A percentile compares a stretch with the other conserved stretches of the same genome.
Evolutionary conservation across 2,888 invertebrate genomes (phyloP).

Genomic region (Ditylenchus weischeri): DNA sequence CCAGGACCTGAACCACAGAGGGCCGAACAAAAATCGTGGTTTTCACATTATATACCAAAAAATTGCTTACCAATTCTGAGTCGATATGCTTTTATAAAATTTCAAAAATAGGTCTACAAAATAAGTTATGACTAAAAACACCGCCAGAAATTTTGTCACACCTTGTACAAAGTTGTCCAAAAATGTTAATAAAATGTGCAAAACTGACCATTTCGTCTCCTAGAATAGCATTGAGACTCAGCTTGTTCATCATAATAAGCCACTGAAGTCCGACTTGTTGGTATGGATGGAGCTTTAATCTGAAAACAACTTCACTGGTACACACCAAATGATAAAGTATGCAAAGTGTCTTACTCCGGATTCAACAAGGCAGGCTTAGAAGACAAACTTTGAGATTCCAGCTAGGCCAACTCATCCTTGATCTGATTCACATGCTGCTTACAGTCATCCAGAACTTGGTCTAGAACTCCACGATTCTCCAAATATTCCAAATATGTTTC

Average conservation of each 20-base stretch:
- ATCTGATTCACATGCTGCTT: constrained; percentile 33
- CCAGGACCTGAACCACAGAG: too few relatives aligned
- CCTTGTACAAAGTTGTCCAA: too few relatives aligned
- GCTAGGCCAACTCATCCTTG: constrained; percentile 10
- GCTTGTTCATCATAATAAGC: constrained; percentile 51
- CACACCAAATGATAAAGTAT: too few relatives aligned
- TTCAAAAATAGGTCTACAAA: too few relatives aligned
- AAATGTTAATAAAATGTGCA: constrained; percentile 8
- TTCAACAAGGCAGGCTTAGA: constrained; percentile 10
- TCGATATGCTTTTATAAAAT: too few relatives aligned
- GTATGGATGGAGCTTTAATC: constrained; percentile 30
- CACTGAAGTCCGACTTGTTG: constrained; percentile 50
- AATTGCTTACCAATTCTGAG: too few relatives aligned
- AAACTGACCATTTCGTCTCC: constrained; percentile 83
- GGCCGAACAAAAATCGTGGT: too few relatives aligned
- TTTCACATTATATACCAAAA: too few relatives aligned
- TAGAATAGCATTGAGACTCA: constrained; percentile 78
- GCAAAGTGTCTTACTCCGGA: too few relatives aligned
- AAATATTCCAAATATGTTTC: constrained; percentile 39
- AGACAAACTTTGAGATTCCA: constrained; percentile 6
- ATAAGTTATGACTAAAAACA: too few relatives aligned
- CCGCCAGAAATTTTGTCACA: too few relatives aligned
- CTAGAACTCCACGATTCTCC: constrained; percentile 47
- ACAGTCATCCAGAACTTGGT: constrained; percentile 48
- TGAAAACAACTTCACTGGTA: not conserved